phyloP scores from a whole-genome alignment of 2,888 invertebrate genomes.

The Steinernema scapterisci region DNA sequence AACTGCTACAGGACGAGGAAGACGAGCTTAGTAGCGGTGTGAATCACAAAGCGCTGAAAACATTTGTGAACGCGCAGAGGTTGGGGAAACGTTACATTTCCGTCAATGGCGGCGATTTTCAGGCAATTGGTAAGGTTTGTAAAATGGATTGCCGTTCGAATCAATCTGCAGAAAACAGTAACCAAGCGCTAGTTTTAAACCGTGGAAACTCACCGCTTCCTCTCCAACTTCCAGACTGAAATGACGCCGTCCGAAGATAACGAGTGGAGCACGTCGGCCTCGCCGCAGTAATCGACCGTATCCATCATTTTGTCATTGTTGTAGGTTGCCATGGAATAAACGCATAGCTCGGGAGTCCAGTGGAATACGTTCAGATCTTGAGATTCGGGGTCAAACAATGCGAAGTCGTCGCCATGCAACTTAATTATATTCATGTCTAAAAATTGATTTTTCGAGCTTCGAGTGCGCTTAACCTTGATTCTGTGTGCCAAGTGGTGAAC shows the following conservation, averaged over 20 bases:
- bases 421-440: background rate
- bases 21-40: constrained; percentile 14
- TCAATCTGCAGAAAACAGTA: background rate
- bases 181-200: background rate
- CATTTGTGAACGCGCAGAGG: background rate
- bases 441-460: background rate
- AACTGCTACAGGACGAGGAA: background rate
- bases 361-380: background rate
- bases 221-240: background rate
- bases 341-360: background rate
- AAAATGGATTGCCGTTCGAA: background rate
- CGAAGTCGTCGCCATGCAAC: background rate
- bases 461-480: too few species aligned
- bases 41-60: constrained; percentile 1
- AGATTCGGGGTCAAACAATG: background rate
- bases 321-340: background rate
- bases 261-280: background rate
- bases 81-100: background rate
- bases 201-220: background rate
- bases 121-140: background rate
- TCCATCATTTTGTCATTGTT: too few species aligned
- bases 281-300: background rate
- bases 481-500: too few species aligned
- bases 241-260: constrained; percentile 1
- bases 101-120: background rate